Percentiles rank a stretch among this genome's conserved stretches.
Conservation (phyloP, 1,140 invertebrate genomes). For the Monochamus saltuarius region DNA sequence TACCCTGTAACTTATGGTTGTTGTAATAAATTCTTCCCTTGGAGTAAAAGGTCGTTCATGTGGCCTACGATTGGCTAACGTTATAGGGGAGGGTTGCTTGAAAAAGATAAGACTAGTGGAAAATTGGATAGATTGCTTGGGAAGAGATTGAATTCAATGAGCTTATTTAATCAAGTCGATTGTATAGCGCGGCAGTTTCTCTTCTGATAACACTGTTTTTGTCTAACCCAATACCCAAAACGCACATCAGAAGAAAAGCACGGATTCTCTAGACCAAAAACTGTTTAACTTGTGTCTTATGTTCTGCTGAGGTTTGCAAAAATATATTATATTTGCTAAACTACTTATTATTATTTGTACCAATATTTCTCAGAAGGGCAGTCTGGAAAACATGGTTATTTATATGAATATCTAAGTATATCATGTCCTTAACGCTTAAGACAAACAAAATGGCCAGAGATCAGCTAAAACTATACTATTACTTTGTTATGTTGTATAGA, state of each 20-base stretch:
- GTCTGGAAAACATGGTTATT: too few relatives aligned
- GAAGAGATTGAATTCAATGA: constrained; percentile 47
- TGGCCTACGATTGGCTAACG: constrained; percentile 43
- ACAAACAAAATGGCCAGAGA: too few relatives aligned
- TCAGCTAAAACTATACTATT: too few relatives aligned
- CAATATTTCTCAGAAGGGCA: too few relatives aligned
- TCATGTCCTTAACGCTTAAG: too few relatives aligned
- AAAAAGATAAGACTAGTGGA: constrained; percentile 46
- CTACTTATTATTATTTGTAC: too few relatives aligned
- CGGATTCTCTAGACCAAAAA: not conserved
- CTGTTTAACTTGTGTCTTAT: constrained; percentile 1
- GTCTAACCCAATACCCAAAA: too few relatives aligned
- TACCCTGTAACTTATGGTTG: not conserved
- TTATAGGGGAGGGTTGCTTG: constrained; percentile 41
- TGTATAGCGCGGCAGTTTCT: constrained; percentile 29
- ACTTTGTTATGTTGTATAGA: too few relatives aligned
- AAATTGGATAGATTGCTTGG: constrained; percentile 48
- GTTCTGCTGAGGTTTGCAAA: not conserved
- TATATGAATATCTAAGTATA: too few relatives aligned
- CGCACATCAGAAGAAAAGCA: too few relatives aligned
- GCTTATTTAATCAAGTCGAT: constrained; percentile 49
- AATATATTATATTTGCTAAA: too few relatives aligned
- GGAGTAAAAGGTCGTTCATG: constrained; percentile 33
- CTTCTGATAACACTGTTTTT: constrained; percentile 12
- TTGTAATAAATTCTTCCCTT: constrained; percentile 29